phyloP scores from a whole-genome alignment of 2,113 vertebrate genomes.

The Cochlearius cochlearius region DNA sequence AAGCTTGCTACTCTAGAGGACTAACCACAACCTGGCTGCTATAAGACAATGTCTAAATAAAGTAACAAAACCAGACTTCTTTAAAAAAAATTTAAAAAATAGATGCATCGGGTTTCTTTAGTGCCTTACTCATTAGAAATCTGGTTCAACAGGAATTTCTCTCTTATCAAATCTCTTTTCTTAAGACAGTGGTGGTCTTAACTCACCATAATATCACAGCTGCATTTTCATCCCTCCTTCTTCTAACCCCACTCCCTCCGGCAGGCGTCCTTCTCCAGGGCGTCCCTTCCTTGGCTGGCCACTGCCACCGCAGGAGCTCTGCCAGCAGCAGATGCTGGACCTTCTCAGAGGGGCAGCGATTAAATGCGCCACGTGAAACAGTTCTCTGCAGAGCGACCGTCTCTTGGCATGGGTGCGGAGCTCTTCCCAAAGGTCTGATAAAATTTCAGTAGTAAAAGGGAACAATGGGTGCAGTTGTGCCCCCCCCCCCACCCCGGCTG shows the following conservation, averaged over 20 bases:
- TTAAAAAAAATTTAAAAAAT: background rate
- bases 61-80: background rate
- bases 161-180: background rate
- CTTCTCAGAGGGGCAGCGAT: background rate
- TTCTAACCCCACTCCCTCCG: background rate
- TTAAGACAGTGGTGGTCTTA: background rate
- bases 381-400: accelerated
- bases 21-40: background rate
- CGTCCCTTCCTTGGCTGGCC: accelerated
- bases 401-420: background rate
- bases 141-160: background rate
- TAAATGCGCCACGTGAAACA: background rate
- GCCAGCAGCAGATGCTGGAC: background rate
- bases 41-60: background rate
- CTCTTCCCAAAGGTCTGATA: background rate
- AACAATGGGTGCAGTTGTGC: background rate
- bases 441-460: background rate
- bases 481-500: background rate
- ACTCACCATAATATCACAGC: background rate
- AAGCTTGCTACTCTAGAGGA: background rate
- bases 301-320: background rate
- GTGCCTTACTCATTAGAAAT: background rate
- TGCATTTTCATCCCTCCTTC: background rate
- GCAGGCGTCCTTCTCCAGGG: background rate
- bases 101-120: background rate